Evolutionary conservation across 1,140 invertebrate genomes (phyloP).

Genomic region (Phthorimaea operculella): DNA sequence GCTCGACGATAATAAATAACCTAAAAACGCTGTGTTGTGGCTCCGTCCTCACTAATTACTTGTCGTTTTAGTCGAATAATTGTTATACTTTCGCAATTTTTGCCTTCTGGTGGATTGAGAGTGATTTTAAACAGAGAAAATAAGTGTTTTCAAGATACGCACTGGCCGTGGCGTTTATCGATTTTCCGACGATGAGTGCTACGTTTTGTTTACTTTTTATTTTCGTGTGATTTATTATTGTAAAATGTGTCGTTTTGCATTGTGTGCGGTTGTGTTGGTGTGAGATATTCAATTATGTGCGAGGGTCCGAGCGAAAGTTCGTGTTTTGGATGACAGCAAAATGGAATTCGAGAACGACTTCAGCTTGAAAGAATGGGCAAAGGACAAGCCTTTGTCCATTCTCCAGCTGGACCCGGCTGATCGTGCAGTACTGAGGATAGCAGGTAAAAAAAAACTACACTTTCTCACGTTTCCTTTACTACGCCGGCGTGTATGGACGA

Average conservation of each 20-base stretch:
- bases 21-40: constrained; percentile 48
- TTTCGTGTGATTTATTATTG: constrained; percentile 41
- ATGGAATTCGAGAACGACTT: constrained; percentile 87
- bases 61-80: constrained; percentile 19
- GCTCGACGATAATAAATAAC: constrained; percentile 45
- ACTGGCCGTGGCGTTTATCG: constrained; percentile 53
- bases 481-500: constrained; percentile 10
- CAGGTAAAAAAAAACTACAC: constrained; percentile 74
- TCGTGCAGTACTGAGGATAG: constrained; percentile 93
- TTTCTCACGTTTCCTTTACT: background rate
- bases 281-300: constrained; percentile 62
- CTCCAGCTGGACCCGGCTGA: constrained; percentile 94
- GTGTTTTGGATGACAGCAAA: constrained; percentile 65
- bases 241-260: constrained; percentile 43
- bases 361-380: constrained; percentile 94
- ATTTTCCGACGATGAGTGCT: constrained; percentile 65
- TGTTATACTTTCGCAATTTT: background rate
- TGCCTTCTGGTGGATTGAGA: constrained; percentile 19
- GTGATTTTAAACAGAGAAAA: constrained; percentile 31
- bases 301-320: constrained; percentile 58
- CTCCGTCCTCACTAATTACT: constrained; percentile 46
- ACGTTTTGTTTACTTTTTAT: constrained; percentile 63
- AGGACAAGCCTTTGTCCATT: constrained; percentile 95
- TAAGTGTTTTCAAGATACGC: constrained; percentile 37
- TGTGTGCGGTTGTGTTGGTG: constrained; percentile 49